Conservation (phyloP, 2,113 vertebrate species). For the Phaethon lepturus region DNA sequence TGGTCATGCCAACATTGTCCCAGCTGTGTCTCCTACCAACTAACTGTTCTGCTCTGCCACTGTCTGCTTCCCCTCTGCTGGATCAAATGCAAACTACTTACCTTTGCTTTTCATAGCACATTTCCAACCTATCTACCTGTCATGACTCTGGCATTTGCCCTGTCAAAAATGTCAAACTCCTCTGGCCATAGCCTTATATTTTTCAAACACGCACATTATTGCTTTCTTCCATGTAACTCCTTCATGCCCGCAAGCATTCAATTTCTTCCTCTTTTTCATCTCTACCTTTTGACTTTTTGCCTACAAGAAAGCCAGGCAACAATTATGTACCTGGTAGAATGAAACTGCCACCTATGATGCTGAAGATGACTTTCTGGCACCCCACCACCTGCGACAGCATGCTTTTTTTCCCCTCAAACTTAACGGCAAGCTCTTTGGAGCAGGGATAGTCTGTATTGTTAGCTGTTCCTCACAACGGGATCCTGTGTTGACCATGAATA, state of each 20-base stretch:
- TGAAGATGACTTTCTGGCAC: background rate
- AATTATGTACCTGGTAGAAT: background rate
- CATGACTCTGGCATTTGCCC: background rate
- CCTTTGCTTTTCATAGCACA: background rate
- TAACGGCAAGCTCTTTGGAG: background rate
- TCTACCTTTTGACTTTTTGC: background rate
- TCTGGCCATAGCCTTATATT: background rate
- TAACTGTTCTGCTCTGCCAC: background rate
- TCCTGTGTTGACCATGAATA: background rate
- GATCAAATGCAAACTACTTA: constrained; percentile 7
- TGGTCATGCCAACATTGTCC: background rate
- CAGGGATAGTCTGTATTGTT: background rate
- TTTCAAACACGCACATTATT: background rate
- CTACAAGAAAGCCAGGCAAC: background rate
- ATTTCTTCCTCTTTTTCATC: background rate
- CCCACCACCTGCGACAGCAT: background rate
- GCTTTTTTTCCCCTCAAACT: background rate
- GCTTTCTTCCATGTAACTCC: background rate
- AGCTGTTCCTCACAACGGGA: background rate
- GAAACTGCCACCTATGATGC: background rate
- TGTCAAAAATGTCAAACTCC: constrained; percentile 27
- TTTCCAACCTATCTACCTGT: background rate
- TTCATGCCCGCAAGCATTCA: background rate
- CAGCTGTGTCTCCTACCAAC: background rate
- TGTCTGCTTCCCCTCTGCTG: background rate